Percentiles rank a stretch among this genome's conserved stretches.
Evolutionary conservation across 2,113 vertebrate species (phyloP).

Genomic region (Tenebrosternarchus preto): DNA sequence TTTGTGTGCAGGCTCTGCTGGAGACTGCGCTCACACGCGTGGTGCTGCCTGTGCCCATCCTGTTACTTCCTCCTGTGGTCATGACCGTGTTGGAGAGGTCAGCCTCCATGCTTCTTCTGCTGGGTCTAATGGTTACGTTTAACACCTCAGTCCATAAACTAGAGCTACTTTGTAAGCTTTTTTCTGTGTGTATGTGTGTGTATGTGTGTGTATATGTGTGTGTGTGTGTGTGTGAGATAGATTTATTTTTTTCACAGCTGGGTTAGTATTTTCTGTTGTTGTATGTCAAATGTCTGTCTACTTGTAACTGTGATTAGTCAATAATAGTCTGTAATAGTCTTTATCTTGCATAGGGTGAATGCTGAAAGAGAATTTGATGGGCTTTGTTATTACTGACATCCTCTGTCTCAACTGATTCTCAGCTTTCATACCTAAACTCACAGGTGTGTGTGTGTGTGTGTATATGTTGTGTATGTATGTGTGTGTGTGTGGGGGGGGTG

Average conservation of each 20-base stretch:
- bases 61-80: conserved; percentile 88
- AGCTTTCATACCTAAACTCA: conserved; percentile 20
- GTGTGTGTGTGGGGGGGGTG: not conserved
- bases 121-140: not conserved
- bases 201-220: too few relatives aligned
- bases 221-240: too few relatives aligned
- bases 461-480: conserved; percentile 11
- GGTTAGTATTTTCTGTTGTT: conserved; percentile 8
- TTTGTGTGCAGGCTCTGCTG: conserved; percentile 80
- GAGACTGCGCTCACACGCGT: conserved; percentile 90
- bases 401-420: conserved; percentile 53
- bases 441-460: conserved; percentile 20
- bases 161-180: too few relatives aligned
- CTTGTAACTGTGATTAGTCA: conserved; percentile 40
- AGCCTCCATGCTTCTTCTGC: conserved; percentile 59
- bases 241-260: not conserved
- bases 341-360: not conserved
- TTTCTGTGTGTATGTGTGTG: too few relatives aligned
- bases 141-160: not conserved
- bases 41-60: conserved; percentile 92
- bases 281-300: not conserved
- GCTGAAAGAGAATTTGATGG: not conserved
- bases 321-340: not conserved
- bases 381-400: conserved; percentile 45
- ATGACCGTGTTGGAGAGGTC: conserved; percentile 93